These are phyloP conservation scores for Arge pagana DNA, from an alignment of 2,888 invertebrate species.

Conservation along the genomic window DNA sequence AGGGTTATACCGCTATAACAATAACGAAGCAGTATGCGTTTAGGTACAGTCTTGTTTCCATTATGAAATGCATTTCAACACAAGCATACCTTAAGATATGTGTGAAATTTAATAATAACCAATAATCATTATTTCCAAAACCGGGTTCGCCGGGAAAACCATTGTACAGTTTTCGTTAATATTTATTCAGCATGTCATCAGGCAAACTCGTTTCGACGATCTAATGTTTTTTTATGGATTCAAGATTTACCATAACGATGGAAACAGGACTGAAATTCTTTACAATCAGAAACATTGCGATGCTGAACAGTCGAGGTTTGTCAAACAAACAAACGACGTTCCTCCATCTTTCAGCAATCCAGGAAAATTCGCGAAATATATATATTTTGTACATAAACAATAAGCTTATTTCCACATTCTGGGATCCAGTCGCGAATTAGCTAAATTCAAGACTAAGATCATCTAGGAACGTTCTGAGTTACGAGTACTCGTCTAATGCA, in stretches of 20 bases:
- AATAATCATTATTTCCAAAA: slow-evolving; percentile 12
- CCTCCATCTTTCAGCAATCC: neutral
- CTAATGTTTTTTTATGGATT: neutral
- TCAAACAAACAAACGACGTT: neutral
- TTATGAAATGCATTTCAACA: slow-evolving; percentile 7
- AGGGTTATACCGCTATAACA: slow-evolving; percentile 17
- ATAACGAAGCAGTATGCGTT: slow-evolving; percentile 15
- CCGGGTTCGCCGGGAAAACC: too few relatives aligned
- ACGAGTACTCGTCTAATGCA: too few relatives aligned
- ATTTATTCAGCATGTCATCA: too few relatives aligned
- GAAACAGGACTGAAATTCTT: slow-evolving; percentile 9
- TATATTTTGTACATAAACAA: neutral
- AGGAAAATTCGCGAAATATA: neutral
- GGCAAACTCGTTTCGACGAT: too few relatives aligned
- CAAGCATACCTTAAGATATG: neutral
- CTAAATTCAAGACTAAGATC: too few relatives aligned
- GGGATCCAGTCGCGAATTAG: too few relatives aligned
- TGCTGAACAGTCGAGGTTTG: slow-evolving; percentile 3
- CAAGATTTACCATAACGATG: neutral
- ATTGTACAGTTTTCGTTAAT: too few relatives aligned
- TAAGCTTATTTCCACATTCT: too few relatives aligned
- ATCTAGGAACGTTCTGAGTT: too few relatives aligned
- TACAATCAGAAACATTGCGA: slow-evolving; percentile 8
- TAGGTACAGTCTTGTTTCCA: slow-evolving; percentile 19
- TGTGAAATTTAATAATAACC: neutral